Conservation (phyloP, 2,113 vertebrate genomes). For the Callochromis pleurospilus region DNA sequence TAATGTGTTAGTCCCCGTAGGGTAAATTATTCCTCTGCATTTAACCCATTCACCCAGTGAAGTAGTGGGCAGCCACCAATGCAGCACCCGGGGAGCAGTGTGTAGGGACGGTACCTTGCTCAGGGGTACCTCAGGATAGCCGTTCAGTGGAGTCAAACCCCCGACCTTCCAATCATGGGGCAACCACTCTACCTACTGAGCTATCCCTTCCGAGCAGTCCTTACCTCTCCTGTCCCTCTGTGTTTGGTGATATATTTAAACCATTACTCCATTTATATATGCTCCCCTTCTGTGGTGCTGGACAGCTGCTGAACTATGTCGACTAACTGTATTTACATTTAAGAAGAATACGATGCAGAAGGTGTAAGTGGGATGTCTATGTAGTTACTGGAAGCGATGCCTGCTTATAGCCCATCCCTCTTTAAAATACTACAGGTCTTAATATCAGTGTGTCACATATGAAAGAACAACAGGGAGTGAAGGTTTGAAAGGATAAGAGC, state of each 20-base stretch:
- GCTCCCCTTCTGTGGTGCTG: neutral
- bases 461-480: neutral
- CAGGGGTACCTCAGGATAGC: neutral
- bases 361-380: neutral
- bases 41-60: neutral
- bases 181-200: neutral
- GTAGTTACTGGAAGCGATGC: neutral
- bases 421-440: neutral
- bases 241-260: neutral
- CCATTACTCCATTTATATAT: neutral
- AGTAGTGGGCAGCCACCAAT: neutral
- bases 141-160: neutral
- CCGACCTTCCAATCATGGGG: fast-evolving
- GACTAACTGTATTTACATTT: neutral
- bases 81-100: neutral
- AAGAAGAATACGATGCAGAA: neutral
- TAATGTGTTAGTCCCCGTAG: neutral
- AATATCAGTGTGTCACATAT: neutral
- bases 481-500: neutral
- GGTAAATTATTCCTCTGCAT: neutral
- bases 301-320: neutral
- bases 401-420: neutral
- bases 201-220: neutral
- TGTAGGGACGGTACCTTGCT: neutral
- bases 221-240: neutral